Evolutionary conservation across 2,113 vertebrate genomes (phyloP).

Genomic region (Campylorhamphus procurvoides): DNA sequence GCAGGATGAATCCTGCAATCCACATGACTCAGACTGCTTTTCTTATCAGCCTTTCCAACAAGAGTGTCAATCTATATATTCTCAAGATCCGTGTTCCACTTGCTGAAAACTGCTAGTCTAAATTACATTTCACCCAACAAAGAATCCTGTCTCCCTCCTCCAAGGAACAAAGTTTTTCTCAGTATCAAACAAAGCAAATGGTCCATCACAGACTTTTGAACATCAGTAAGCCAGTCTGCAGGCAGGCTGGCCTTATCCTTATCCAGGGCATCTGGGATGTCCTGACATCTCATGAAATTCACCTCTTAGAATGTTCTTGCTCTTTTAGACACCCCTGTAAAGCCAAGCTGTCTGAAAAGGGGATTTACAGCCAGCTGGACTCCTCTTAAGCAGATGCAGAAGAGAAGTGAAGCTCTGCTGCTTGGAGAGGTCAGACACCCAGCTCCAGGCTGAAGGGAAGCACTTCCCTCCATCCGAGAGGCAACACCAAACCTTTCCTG

Average conservation of each 20-base stretch:
- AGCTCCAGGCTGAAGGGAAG: neutral
- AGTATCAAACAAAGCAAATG: neutral
- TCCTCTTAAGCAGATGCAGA: neutral
- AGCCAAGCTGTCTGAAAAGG: neutral
- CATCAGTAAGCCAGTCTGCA: neutral
- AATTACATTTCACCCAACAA: neutral
- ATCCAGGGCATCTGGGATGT: neutral
- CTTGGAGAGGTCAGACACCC: neutral
- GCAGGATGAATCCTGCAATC: neutral
- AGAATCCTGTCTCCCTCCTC: neutral
- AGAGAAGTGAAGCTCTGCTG: neutral
- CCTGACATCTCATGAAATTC: neutral
- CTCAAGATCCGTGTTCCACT: neutral
- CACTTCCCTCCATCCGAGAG: fast-evolving
- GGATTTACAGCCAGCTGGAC: neutral
- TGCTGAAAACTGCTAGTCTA: neutral
- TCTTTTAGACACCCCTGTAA: neutral
- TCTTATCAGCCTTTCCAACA: neutral
- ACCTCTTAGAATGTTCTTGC: neutral
- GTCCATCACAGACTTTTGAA: neutral
- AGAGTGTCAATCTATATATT: neutral
- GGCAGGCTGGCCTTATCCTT: neutral
- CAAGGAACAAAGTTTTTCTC: neutral
- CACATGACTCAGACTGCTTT: neutral
- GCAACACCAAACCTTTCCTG: neutral